Evolutionary conservation across 2,797 vertebrate genomes (phyloP), one percentile per base, ranked within the genome.

Genomic region (Kryptopterus vitreolus): DNA sequence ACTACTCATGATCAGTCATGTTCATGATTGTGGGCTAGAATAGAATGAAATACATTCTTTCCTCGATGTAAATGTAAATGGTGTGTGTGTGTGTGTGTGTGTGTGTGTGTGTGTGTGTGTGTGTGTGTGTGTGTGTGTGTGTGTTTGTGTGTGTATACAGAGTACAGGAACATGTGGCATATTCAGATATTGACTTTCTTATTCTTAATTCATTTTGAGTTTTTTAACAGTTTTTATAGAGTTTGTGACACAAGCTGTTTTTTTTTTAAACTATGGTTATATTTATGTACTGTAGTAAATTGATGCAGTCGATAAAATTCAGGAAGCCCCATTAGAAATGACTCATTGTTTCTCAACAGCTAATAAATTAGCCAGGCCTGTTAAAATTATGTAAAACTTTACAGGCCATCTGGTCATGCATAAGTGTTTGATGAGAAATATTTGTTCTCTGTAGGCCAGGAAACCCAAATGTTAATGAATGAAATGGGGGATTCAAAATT

Each of bases 241-340:
- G 77, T 77, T 29, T 55, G n/a, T 48, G 4, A 26, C 22, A 46
- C 38, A 20, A 4, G n/a, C n/a, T 31, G 3, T 29, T 31, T 52
- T 55, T 55, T 50, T 52, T 58, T 59, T 65, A 38, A 38, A 38
- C 9, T 43, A 43, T 43, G 38, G 38, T 43, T 43, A 7, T 2
- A 43, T 43, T 43, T 43, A 43, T 43, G 8, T 10, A n/a, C n/a
- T n/a, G n/a, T n/a, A n/a, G n/a, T n/a, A n/a, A n/a, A 50, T 29
- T 70, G 71, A 78, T 83, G 38, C 52, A 72, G 76, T 79, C n/a
- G 71, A 62, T 53, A 68, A 68, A 71, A 78, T 35, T 26, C 33
- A 76, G 76, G 63, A 50, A 31, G 11, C 55, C 43, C 46, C 52
- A 35, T 76, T 76, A 10, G 24, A 79, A 83, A 81, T 76, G 57